Percentiles rank a stretch among this genome's conserved stretches.
phyloP scores from a whole-genome alignment of 2,888 invertebrate genomes.

The Hipparchia sbordonii region DNA sequence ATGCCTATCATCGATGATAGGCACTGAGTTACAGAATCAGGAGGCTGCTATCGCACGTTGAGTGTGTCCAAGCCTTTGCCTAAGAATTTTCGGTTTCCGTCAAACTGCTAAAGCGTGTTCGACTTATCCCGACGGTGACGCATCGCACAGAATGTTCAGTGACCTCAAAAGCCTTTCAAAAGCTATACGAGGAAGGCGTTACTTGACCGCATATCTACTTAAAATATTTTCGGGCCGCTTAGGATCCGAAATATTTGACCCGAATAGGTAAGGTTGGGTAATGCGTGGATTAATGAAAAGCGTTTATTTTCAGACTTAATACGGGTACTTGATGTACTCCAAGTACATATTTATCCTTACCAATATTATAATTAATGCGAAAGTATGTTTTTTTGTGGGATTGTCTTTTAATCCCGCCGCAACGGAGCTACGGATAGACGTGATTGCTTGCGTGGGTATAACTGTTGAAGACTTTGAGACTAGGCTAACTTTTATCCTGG shows the following conservation, averaged over 20 bases:
- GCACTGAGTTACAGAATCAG: too few relatives aligned
- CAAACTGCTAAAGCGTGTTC: constrained; percentile 34
- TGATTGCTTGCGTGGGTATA: too few relatives aligned
- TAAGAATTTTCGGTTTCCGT: constrained; percentile 8
- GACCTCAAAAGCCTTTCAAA: constrained; percentile 65
- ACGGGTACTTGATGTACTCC: background rate
- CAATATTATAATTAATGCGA: too few relatives aligned
- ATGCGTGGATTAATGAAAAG: background rate
- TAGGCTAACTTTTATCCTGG: too few relatives aligned
- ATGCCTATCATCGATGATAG: too few relatives aligned
- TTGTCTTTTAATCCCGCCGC: too few relatives aligned
- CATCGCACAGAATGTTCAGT: constrained; percentile 57
- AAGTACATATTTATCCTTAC: too few relatives aligned
- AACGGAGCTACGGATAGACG: too few relatives aligned
- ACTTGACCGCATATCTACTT: constrained; percentile 53
- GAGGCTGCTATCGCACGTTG: too few relatives aligned
- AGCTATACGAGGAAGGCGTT: constrained; percentile 49
- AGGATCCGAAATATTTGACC: background rate
- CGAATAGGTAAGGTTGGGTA: background rate
- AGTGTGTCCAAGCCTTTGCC: too few relatives aligned
- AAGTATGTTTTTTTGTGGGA: too few relatives aligned
- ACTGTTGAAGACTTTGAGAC: too few relatives aligned
- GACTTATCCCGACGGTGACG: constrained; percentile 36
- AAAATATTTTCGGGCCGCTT: constrained; percentile 57
- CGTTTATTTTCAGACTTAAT: background rate